phyloP scores from a whole-genome alignment of 2,113 vertebrate species.

The Pterophyllum scalare region DNA sequence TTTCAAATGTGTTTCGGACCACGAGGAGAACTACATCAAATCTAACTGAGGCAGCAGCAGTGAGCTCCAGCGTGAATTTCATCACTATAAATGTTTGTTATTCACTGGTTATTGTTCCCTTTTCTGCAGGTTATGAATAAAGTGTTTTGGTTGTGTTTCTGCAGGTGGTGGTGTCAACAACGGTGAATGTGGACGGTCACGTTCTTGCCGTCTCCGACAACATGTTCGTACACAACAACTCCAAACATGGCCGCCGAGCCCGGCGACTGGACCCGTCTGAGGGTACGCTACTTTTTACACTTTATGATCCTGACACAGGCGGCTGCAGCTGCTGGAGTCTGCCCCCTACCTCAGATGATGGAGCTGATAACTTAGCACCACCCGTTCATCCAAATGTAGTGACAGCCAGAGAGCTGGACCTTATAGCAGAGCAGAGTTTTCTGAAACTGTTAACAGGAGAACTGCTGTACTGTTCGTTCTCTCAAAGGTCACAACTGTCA shows the following conservation, averaged over 20 bases:
- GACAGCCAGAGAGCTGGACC: neutral
- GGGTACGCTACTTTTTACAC: constrained; percentile 50
- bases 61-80: too few relatives aligned
- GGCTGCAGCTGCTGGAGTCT: too few relatives aligned
- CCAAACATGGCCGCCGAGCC: constrained; percentile 81
- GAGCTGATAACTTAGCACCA: neutral
- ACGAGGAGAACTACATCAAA: too few relatives aligned
- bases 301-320: too few relatives aligned
- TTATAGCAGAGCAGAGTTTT: neutral
- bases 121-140: neutral
- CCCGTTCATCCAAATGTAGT: neutral
- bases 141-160: neutral
- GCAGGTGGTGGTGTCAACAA: constrained; percentile 80
- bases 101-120: neutral
- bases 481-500: neutral
- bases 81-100: too few relatives aligned
- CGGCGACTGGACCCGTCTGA: constrained; percentile 79
- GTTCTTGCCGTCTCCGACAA: constrained; percentile 78
- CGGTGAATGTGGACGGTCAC: constrained; percentile 76
- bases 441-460: neutral
- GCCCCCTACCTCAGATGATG: neutral
- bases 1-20: too few relatives aligned
- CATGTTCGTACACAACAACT: constrained; percentile 85
- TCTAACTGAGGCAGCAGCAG: too few relatives aligned
- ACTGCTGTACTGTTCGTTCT: neutral